phyloP scores from a whole-genome alignment of 2,888 invertebrate genomes.

The Lasioglossum malachurum region DNA sequence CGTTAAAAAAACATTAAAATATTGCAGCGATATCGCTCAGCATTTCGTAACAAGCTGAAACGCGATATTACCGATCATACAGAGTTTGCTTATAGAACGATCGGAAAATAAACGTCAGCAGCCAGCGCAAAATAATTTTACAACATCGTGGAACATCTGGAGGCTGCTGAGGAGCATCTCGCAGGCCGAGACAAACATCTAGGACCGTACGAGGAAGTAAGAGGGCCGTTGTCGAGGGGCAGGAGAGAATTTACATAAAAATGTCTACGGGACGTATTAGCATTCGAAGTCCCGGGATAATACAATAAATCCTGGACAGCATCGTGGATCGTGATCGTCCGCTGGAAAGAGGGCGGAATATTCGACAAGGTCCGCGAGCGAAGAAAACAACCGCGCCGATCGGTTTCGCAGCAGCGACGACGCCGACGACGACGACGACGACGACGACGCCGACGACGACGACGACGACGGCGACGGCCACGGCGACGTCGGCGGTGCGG shows the following conservation, averaged over 20 bases:
- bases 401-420: conserved; percentile 55
- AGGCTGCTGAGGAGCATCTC: not conserved
- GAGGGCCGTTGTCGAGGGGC: not conserved
- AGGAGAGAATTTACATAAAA: conserved; percentile 53
- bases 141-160: not conserved
- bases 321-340: conserved; percentile 60
- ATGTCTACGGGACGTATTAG: conserved; percentile 55
- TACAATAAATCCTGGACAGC: conserved; percentile 55
- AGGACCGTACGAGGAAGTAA: conserved; percentile 19
- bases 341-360: conserved; percentile 59
- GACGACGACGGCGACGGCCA: not conserved
- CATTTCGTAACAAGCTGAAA: not conserved
- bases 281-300: conserved; percentile 53
- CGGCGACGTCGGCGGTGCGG: conserved; percentile 31
- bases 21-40: not conserved
- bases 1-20: no score
- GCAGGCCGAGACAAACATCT: conserved; percentile 12
- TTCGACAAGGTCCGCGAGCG: conserved; percentile 65
- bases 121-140: not conserved
- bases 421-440: not conserved
- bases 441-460: not conserved
- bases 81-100: not conserved
- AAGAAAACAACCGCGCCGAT: conserved; percentile 62
- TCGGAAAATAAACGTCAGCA: not conserved
- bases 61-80: not conserved